Evolutionary conservation across 2,888 invertebrate species (phyloP), one percentile per base, ranked within the genome.

Genomic region (Stenolophus ochropezus): DNA sequence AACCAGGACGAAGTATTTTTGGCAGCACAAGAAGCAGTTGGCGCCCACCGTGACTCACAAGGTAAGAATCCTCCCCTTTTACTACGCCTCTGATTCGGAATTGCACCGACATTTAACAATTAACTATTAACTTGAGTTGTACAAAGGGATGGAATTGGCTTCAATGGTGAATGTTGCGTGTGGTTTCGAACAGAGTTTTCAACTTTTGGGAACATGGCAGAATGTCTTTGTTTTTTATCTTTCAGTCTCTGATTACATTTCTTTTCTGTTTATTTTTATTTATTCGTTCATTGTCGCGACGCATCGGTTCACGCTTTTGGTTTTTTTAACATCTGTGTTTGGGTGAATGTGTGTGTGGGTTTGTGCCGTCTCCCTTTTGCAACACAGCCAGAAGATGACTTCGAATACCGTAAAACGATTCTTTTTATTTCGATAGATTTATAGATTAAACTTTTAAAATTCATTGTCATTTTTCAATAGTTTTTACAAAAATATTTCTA

Each of bases 21-120:
- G 92, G 94, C 94, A 89, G 94, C 95, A 89, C 95, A 94, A 91
- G 96, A 95, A 89, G 91, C 92, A 87, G 92, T 91, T 83, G 91
- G 92, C 91, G 93, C 94, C 91, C 95, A 95, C 90, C 93, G 96
- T 91, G 96, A 96, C 91, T 94, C 95, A 90, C 96, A 96, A 96
- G 96, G 96, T 96, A 96, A 95, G 96, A 91, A 91, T 91, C 90
- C 89, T 88, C 87, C 87, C 88, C 87, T 86, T 88, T 86, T 78
- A 75, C 27, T 80, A 80, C 78, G 82, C 83, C 84, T 82, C 81
- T 81, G 58, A 61, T 61, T 81, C 69, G 27, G 25, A 51, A 74
- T 51, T 75, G 51, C 81, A 81, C 74, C n/a, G 51, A 75, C 75
- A 81, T 80, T 80, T 73, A 49, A 73, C 73, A 42, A 21, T 18